Base-by-base conservation (phyloP, 2,797 vertebrate species). In the Merluccius polli region DNA sequence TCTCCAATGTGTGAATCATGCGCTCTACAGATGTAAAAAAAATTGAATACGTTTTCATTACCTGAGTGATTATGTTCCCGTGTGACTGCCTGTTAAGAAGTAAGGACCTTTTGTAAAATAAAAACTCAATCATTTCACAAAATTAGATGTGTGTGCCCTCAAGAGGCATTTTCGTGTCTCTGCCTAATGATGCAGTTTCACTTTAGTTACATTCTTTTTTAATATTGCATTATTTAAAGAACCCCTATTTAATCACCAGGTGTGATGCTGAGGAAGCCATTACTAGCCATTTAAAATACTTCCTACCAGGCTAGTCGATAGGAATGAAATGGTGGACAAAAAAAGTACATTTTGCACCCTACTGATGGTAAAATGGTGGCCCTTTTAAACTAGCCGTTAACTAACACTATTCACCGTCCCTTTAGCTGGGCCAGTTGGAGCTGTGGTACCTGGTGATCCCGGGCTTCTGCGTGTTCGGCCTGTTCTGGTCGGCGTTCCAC, bases 391-490 rank as follows among this genome's bases (percentile, higher is more conserved):
- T 41, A 41, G 12, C 38, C n/a, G n/a, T n/a, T n/a, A n/a, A n/a
- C 38, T 41, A 18, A 18, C 2, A 4, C 44, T 48, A 48, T 16
- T 16, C 44, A 48, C 41, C 18, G 9, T 36, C 31, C 27, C 29
- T 16, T 15, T 32, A 93, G 90, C 88, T 99, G 4, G 86, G 94
- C 27, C 71, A 95, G 85, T 93, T 98, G 90, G 91, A 94, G 70
- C 92, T 93, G 75, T 99, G 98, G 98, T 99, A 99, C 91, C 95
- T 98, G 90, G 96, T 98, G 81, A 98, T 99, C 88, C 98, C 98
- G 3, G 97, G 98, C 9, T 99, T 99, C 93, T 96, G 95, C 77
- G 90, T 98, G 88, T 98, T 99, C 85, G 95, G 97, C 73, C 91
- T 99, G 85, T 97, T 99, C 88, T 99, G 98, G 98, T 89, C 95